Evolutionary conservation across 2,888 invertebrate genomes (phyloP), one percentile per base, ranked within the genome.

Genomic region (Callyntrura sp.): DNA sequence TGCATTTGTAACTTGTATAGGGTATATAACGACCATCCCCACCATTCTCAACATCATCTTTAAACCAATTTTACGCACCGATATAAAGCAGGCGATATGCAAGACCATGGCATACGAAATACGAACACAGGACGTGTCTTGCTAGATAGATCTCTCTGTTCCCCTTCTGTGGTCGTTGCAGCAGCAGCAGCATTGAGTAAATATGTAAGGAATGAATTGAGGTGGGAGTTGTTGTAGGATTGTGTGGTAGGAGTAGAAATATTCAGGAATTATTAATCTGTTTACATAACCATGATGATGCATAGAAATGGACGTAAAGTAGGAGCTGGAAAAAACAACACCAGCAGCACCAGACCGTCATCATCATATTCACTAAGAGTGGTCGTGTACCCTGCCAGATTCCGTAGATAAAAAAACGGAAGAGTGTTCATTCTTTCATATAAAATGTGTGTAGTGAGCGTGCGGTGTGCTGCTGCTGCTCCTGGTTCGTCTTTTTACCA

Each of bases 241-340:
- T 68, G 35, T 28, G 68, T 8, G 48, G n/a, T 8, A 17, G 17
- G 17, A 17, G 73, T 3, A 45, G 20, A 4, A 55, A 73, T 51
- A 23, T 78, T 78, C 55, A 78, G 78, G 78, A 78, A 78, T 78
- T 78, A 78, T 78, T 78, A 78, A 78, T 78, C 78, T 78, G 78
- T 78, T 78, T 84, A 84, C 84, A 70, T 84, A 85, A 45, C 85
- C 78, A 78, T 78, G 78, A 55, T 51, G 57, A 85, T 85, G 85
- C 73, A 85, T 85, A 85, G 73, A 85, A 85, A 76, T 76, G 76
- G 62, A 45, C 57, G 73, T 85, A 85, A 85, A 85, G 73, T 85
- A 55, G 68, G 35, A 14, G 28, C n/a, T 20, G 12, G n/a, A 45
- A 48, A 51, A 51, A 78, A n/a, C 25, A 14, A 51, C 25, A 55